Conservation (phyloP, 2,113 vertebrate genomes). For the Monarcha castaneiventris region DNA sequence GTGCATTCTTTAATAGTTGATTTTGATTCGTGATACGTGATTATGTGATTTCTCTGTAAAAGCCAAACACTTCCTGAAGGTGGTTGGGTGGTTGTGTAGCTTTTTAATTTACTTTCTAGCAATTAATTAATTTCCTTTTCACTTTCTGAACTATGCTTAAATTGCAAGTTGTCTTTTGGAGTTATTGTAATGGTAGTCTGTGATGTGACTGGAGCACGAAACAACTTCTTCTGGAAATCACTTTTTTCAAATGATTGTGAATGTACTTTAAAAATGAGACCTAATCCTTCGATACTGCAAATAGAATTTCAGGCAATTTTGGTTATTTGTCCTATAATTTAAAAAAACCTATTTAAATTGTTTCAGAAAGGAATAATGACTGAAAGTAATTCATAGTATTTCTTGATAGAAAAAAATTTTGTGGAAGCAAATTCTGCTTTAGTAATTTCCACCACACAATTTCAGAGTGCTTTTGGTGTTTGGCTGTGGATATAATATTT, state of each 20-base stretch:
- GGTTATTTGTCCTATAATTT: background rate
- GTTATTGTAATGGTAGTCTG: background rate
- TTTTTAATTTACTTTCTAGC: background rate
- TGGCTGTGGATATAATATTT: background rate
- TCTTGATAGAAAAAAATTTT: background rate
- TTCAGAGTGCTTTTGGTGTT: background rate
- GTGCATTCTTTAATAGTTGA: background rate
- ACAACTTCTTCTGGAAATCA: background rate
- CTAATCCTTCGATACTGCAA: background rate
- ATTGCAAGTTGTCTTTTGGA: background rate
- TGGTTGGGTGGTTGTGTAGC: background rate
- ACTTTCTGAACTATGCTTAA: background rate
- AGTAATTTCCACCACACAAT: background rate
- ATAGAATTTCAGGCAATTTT: background rate
- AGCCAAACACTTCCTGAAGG: background rate
- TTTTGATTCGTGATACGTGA: background rate
- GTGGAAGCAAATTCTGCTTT: background rate
- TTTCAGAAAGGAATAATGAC: background rate
- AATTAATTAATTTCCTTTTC: background rate
- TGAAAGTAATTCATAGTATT: background rate
- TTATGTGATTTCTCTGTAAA: background rate
- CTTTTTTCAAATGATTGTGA: background rate
- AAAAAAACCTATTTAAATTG: background rate
- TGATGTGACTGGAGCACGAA: background rate
- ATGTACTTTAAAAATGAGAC: background rate